Conservation (phyloP, 2,113 vertebrate genomes). For the Sphaerodactylus townsendi region DNA sequence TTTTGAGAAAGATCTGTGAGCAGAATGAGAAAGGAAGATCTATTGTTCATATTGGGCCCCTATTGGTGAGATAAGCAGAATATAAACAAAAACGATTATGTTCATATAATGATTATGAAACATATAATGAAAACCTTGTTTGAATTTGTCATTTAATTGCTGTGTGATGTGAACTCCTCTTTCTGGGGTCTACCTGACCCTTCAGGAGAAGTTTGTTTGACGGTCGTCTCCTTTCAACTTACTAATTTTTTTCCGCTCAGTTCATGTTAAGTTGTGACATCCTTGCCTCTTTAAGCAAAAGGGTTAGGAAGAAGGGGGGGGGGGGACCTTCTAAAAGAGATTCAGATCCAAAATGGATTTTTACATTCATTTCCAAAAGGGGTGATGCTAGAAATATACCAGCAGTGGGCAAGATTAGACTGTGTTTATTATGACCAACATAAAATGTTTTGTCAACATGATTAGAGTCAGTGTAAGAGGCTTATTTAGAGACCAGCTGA, state of each 20-base stretch:
- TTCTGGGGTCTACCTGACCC: neutral
- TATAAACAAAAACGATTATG: too few relatives aligned
- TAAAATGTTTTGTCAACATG: neutral
- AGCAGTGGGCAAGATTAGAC: neutral
- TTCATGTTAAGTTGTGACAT: neutral
- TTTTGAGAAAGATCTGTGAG: neutral
- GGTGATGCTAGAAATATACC: neutral
- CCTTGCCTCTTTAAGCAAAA: neutral
- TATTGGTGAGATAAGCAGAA: too few relatives aligned
- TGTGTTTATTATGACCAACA: neutral
- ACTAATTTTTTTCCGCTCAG: neutral
- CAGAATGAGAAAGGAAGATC: neutral
- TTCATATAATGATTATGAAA: neutral
- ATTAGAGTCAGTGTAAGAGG: neutral
- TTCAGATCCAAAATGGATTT: slow-evolving; percentile 11
- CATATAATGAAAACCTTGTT: neutral
- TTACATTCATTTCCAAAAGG: neutral
- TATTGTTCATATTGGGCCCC: too few relatives aligned
- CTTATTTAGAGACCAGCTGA: neutral
- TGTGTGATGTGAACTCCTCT: neutral
- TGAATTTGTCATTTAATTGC: neutral
- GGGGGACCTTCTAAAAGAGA: neutral
- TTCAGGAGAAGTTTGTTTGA: neutral
- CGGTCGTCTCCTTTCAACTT: slow-evolving; percentile 1
- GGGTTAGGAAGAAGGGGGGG: neutral